Percentiles rank a stretch among this genome's conserved stretches.
Evolutionary conservation across 2,797 vertebrate genomes (phyloP).

Genomic region (Macrochelys suwanniensis): DNA sequence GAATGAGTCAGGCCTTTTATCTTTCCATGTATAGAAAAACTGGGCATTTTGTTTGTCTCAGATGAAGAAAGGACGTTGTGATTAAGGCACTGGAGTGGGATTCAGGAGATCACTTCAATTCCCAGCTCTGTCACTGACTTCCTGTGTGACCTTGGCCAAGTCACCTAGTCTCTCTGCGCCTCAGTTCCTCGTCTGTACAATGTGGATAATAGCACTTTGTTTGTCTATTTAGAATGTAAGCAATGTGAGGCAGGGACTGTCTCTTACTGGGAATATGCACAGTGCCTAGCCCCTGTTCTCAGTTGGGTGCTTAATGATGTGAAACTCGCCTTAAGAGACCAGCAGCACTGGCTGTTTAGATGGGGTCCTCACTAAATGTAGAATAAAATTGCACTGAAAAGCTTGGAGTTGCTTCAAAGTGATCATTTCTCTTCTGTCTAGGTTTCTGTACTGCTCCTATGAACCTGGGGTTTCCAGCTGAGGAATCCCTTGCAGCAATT

Average conservation of each 20-base stretch:
- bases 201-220: neutral
- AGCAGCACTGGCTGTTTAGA: slow-evolving; percentile 2
- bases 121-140: neutral
- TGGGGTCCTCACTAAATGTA: neutral
- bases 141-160: neutral
- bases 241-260: neutral
- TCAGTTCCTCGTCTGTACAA: neutral
- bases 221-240: neutral
- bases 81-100: neutral
- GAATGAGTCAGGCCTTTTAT: neutral
- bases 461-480: slow-evolving; percentile 17
- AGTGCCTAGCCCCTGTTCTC: neutral
- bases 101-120: neutral
- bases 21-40: slow-evolving; percentile 9
- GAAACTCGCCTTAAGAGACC: neutral
- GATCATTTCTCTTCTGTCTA: slow-evolving; percentile 1
- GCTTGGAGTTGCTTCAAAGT: slow-evolving; percentile 1
- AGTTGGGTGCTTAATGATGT: neutral
- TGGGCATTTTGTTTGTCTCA: neutral
- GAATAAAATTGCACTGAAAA: slow-evolving; percentile 14
- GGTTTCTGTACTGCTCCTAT: slow-evolving; percentile 12
- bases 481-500: slow-evolving; percentile 18
- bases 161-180: neutral
- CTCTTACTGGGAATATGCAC: neutral
- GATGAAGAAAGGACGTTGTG: neutral